phyloP scores from a whole-genome alignment of 2,888 invertebrate genomes.

The Pomacea canaliculata region DNA sequence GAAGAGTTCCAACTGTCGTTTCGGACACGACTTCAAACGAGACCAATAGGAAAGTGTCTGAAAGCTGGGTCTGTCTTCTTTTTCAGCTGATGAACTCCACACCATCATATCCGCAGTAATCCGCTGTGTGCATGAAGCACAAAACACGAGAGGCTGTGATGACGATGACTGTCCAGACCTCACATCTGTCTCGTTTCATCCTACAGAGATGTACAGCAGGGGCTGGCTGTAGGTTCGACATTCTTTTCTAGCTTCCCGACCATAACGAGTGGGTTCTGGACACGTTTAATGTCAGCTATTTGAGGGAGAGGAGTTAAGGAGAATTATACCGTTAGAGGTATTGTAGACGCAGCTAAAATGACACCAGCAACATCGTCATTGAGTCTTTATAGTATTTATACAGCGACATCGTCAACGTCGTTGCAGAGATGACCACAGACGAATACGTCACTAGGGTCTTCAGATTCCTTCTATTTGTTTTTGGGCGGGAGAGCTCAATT shows the following conservation, averaged over 20 bases:
- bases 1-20: background rate
- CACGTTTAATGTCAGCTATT: no score
- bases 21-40: constrained; percentile 7
- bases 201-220: background rate
- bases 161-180: constrained; percentile 11
- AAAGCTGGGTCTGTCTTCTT: background rate
- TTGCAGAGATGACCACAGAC: no score
- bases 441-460: no score
- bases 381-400: no score
- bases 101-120: constrained; percentile 4
- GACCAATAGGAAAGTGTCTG: constrained; percentile 1
- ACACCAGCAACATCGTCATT: no score
- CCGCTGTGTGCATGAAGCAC: constrained; percentile 4
- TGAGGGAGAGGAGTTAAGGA: no score
- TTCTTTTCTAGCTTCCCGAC: background rate
- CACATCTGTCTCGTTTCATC: no score
- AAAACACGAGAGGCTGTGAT: background rate
- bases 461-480: no score
- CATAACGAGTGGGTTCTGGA: background rate
- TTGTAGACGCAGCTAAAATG: no score
- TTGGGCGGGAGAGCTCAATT: no score
- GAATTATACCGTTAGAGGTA: no score
- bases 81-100: constrained; percentile 7
- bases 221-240: constrained; percentile 3
- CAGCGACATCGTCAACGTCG: no score